phyloP scores from a whole-genome alignment of 2,888 invertebrate species.

The Volucella inflata region DNA sequence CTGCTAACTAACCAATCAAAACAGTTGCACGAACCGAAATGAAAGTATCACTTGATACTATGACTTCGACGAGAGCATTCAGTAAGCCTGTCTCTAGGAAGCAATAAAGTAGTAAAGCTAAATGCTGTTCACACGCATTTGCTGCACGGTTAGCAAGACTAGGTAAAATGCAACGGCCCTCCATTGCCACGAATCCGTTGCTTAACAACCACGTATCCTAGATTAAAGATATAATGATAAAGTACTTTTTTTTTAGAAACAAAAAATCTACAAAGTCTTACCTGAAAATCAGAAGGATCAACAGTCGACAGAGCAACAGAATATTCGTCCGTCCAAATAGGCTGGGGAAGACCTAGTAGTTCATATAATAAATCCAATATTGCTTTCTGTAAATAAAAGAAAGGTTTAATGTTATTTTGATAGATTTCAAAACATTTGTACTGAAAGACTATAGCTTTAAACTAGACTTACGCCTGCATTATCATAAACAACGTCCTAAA shows the following conservation, averaged over 20 bases:
- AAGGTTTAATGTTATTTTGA: too few species aligned
- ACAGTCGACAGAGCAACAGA: slow-evolving; percentile 94
- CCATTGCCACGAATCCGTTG: slow-evolving; percentile 97
- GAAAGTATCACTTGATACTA: slow-evolving; percentile 94
- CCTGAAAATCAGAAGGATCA: slow-evolving; percentile 92
- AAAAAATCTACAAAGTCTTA: slow-evolving; percentile 17
- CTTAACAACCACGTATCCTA: slow-evolving; percentile 93
- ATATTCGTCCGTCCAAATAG: slow-evolving; percentile 97
- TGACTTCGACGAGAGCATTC: slow-evolving; percentile 95
- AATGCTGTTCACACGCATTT: slow-evolving; percentile 95
- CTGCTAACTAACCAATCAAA: slow-evolving; percentile 86
- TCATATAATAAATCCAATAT: slow-evolving; percentile 96
- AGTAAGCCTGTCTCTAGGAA: slow-evolving; percentile 94
- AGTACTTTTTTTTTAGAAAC: neutral
- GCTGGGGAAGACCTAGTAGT: slow-evolving; percentile 93
- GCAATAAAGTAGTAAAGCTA: slow-evolving; percentile 93
- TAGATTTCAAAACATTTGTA: too few species aligned
- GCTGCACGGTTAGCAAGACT: slow-evolving; percentile 93
- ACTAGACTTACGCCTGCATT: too few species aligned
- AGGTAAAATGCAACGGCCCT: slow-evolving; percentile 93
- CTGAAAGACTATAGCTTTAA: too few species aligned
- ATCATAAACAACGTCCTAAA: too few species aligned
- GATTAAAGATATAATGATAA: neutral
- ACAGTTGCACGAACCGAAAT: slow-evolving; percentile 96
- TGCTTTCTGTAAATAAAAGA: slow-evolving; percentile 88